Base-by-base conservation (phyloP, 2,888 invertebrate species). In the Drosophila aldrichi region DNA sequence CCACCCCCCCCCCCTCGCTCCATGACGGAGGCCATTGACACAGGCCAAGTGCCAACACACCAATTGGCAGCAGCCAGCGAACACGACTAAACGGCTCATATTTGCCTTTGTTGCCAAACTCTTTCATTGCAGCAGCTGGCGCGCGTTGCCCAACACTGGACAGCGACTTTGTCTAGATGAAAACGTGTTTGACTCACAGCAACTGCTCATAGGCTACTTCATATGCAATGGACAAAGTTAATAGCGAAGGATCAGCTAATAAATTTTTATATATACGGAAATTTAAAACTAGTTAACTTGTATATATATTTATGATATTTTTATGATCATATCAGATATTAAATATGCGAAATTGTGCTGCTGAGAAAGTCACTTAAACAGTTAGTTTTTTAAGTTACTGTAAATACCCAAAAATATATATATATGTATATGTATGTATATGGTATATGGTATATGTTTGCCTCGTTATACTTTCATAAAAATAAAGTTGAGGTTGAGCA, bases 11-110 rank as follows among this genome's bases (percentile, higher is more conserved):
- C 7, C 49, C 20, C 8, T 1, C 18, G 6, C 12, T 12, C 12
- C 5, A 2, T 32, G 32, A 18, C 12, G 34, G 8, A 1, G 77
- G 79, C 64, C 77, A 77, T 70, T 78, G 79, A 77, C 77, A 74
- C 79, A 63, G 70, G 65, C 43, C 79, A 63, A 63, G 43, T 18
- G 63, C 43, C 36, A 29, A 9, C 48, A 34, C 55, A 43, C 29
- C 62, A 49, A 41, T 38, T 20, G 41, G n/a, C 20, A 18, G 18
- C 29, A 43, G 36, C 51, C 8, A 48, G 9, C 22, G 46, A 34
- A 46, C 41, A 55, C 12, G 34, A 6, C 38, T 20, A 29, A 52
- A 29, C 34, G 25, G 34, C 59, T 43, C 36, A 54, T 0, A 14
- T 49, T 49, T 8, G 49, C 18, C 7, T 32, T 34, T 49, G 29